phyloP scores from a whole-genome alignment of 2,113 vertebrate genomes.

The Megaceryle torquata region DNA sequence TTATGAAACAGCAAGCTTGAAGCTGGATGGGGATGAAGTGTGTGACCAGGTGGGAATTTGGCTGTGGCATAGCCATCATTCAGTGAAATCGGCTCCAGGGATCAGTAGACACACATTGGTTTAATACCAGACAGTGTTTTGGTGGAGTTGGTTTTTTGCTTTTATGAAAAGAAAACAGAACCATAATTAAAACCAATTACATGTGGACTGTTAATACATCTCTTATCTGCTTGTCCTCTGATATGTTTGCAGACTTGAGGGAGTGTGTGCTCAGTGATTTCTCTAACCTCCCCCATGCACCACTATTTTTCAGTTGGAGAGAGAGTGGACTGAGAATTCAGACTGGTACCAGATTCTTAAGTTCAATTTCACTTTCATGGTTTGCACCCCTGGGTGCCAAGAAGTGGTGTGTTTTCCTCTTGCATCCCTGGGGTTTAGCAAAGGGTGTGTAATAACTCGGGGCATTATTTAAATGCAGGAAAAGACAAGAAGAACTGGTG shows the following conservation, averaged over 20 bases:
- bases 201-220: neutral
- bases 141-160: neutral
- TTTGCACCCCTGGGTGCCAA: neutral
- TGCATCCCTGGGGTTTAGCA: neutral
- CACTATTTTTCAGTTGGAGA: neutral
- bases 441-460: neutral
- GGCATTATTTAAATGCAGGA: neutral
- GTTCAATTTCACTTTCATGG: neutral
- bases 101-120: neutral
- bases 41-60: slow-evolving; percentile 16
- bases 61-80: neutral
- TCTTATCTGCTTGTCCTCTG: neutral
- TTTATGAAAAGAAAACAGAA: neutral
- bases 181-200: neutral
- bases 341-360: neutral
- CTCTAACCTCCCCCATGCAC: neutral
- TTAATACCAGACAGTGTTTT: neutral
- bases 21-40: neutral
- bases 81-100: neutral
- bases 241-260: neutral
- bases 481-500: neutral
- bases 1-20: neutral
- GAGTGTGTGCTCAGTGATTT: neutral
- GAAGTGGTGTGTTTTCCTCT: neutral
- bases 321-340: neutral